Percentiles rank a stretch among this genome's conserved stretches.
These are phyloP conservation scores for Synergus gifuensis DNA, from an alignment of 2,888 invertebrate species.

Conservation along the genomic window DNA sequence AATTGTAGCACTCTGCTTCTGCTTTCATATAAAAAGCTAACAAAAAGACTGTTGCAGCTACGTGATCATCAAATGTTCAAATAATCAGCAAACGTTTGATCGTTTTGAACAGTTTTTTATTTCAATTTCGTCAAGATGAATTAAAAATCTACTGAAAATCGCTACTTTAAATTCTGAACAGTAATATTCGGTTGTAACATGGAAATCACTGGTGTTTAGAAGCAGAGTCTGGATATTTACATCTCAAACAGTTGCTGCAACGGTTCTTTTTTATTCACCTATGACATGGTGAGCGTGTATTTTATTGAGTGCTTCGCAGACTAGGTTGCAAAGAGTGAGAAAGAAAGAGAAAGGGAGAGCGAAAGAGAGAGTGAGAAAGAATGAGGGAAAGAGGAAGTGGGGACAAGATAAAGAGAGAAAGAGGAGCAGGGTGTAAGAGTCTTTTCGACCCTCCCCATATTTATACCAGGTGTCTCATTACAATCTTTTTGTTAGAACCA, in stretches of 20 bases:
- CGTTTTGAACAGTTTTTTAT: background rate
- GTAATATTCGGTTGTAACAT: slow-evolving; percentile 28
- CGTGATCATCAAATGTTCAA: background rate
- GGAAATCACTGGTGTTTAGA: slow-evolving; percentile 33
- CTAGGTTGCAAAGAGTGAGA: slow-evolving; percentile 41
- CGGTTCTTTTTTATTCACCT: slow-evolving; percentile 35
- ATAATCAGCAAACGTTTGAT: background rate
- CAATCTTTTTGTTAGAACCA: slow-evolving; percentile 24
- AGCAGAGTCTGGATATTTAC: slow-evolving; percentile 38
- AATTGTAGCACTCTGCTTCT: no score
- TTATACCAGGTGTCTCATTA: slow-evolving; percentile 39
- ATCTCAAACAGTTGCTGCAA: slow-evolving; percentile 41
- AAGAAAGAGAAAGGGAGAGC: slow-evolving; percentile 36
- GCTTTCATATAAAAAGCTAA: background rate
- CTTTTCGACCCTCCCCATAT: slow-evolving; percentile 32
- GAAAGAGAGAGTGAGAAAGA: slow-evolving; percentile 3
- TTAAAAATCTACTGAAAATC: slow-evolving; percentile 2
- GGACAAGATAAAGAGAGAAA: slow-evolving; percentile 44
- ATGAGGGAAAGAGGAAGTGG: slow-evolving; percentile 45
- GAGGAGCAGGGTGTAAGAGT: slow-evolving; percentile 39
- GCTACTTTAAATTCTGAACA: slow-evolving; percentile 13
- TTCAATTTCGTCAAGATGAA: background rate
- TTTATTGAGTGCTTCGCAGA: slow-evolving; percentile 37
- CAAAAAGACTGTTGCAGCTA: background rate
- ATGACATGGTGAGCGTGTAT: slow-evolving; percentile 28